Percentiles rank a stretch among this genome's conserved stretches.
Evolutionary conservation across 2,888 invertebrate species (phyloP).

Genomic region (Cylindroiulus punctatus): DNA sequence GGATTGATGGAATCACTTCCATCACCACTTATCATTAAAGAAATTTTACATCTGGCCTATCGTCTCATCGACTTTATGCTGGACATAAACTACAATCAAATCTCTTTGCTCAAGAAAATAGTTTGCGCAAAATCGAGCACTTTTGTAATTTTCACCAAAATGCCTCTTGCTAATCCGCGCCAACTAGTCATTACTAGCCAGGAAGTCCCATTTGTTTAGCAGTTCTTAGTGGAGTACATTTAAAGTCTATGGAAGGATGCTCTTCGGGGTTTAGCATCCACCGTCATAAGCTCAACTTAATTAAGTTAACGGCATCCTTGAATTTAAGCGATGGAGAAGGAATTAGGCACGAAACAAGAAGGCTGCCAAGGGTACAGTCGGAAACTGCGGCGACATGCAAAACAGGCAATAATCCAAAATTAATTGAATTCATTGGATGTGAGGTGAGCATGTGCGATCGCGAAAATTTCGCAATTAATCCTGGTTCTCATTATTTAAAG

Average conservation of each 20-base stretch:
- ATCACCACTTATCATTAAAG: too few relatives aligned
- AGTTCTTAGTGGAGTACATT: too few relatives aligned
- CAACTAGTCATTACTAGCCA: background rate
- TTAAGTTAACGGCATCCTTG: background rate
- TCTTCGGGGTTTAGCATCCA: slow-evolving; percentile 1
- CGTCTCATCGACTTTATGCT: too few relatives aligned
- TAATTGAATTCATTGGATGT: background rate
- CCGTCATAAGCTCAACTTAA: background rate
- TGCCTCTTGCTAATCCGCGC: background rate
- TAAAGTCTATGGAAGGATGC: background rate
- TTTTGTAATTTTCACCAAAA: background rate
- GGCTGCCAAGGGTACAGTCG: background rate
- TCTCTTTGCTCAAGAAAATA: background rate
- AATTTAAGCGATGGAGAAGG: background rate
- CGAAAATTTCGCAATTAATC: background rate
- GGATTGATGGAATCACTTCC: background rate
- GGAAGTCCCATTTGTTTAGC: background rate
- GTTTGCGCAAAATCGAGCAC: background rate
- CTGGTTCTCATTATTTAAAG: slow-evolving; percentile 2
- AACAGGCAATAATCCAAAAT: slow-evolving; percentile 26
- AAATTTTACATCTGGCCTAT: too few relatives aligned
- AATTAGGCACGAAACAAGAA: background rate
- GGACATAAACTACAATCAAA: background rate
- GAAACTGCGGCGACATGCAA: background rate
- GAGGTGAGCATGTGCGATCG: background rate